Evolutionary conservation across 2,113 vertebrate genomes (phyloP), one percentile per base, ranked within the genome.

Genomic region (Sebastes fasciatus): DNA sequence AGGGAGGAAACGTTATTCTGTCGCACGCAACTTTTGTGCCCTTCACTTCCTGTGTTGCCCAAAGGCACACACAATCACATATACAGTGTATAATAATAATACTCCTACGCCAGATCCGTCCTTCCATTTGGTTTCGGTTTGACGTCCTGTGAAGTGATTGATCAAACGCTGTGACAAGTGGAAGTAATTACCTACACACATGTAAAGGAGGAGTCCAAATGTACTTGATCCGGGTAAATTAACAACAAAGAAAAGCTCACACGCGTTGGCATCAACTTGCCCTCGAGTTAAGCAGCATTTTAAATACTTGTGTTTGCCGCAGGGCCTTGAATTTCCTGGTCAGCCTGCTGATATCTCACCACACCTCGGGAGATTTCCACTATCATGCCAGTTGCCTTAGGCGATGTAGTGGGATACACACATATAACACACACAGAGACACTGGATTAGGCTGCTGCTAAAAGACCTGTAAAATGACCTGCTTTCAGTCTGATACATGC

Each of bases 1-100:
- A 42, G 51, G 70, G 16, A 64, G 82, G 84, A 88, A 82, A 86
- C 77, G 60, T 79, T 89, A 71, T 85, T 86, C 84, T 70, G 55
- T 69, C 5, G 26, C 60, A 64, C 6, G n/a, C 77, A 79, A 82
- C 79, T 90, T 90, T 85, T 26, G 62, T 73, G 68, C 43, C 63
- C 60, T 64, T 87, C 46, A 79, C 61, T 77, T 87, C 78, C 69
- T 87, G 55, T 85, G 43, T 85, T 55, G 42, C 88, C 79, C 52
- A 61, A 54, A 82, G 86, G 79, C 80, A 26, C 58, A 64, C 26
- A 43, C 45, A 11, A 8, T 13, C 26, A 52, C 51, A 10, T n/a
- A 52, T 5, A 8, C 40, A 46, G 26, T 26, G 14, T 64, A 6
- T 19, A 49, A 13, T 12, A 13, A 26, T 26, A 43, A 45, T 10